These are phyloP conservation scores for Carcina quercana DNA, from an alignment of 2,888 invertebrate genomes.

Conservation along the genomic window DNA sequence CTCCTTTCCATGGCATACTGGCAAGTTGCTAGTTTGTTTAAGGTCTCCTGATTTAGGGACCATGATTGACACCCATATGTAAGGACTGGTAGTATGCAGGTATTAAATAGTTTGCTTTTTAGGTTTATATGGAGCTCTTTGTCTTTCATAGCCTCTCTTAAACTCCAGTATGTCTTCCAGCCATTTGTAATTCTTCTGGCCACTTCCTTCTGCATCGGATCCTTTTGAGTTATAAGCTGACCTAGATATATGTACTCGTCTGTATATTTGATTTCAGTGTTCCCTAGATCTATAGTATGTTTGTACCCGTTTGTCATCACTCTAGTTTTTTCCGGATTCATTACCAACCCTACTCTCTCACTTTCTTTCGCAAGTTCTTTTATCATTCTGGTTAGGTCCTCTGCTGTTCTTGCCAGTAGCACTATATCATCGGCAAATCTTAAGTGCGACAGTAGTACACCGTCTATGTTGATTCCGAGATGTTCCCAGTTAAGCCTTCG, in stretches of 20 bases:
- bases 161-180: constrained; percentile 13
- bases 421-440: constrained; percentile 14
- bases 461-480: constrained; percentile 6
- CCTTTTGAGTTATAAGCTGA: constrained; percentile 12
- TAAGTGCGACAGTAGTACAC: constrained; percentile 5
- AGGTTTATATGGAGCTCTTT: constrained; percentile 1
- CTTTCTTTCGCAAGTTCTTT: background rate
- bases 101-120: constrained; percentile 10
- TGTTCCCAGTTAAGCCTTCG: constrained; percentile 8
- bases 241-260: constrained; percentile 16
- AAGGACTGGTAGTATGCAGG: constrained; percentile 9
- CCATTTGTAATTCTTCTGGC: constrained; percentile 12
- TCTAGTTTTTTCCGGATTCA: constrained; percentile 9
- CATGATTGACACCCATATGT: constrained; percentile 10
- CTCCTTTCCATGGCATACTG: constrained; percentile 8
- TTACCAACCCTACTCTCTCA: background rate
- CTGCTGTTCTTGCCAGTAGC: constrained; percentile 8
- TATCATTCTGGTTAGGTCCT: background rate
- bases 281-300: constrained; percentile 1
- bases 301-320: constrained; percentile 8
- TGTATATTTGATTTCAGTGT: constrained; percentile 12
- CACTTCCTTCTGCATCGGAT: constrained; percentile 13
- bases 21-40: constrained; percentile 1
- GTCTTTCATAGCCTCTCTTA: constrained; percentile 14
- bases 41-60: background rate